phyloP scores from a whole-genome alignment of 2,797 vertebrate species.

The Mormyrus proboscirostris region DNA sequence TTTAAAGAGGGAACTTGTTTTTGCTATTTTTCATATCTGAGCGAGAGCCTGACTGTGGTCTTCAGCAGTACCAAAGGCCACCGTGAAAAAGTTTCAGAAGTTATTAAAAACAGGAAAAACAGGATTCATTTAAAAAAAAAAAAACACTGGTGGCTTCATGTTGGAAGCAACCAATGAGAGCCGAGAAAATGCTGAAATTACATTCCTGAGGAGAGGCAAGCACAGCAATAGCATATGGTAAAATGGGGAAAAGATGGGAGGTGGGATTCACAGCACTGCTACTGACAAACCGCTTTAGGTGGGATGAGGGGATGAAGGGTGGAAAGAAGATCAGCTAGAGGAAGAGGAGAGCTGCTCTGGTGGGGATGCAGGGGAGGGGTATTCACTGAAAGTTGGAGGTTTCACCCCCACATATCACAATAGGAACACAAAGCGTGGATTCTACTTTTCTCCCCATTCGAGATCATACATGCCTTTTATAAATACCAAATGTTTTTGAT shows the following conservation, averaged over 20 bases:
- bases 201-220: background rate
- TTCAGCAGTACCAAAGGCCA: background rate
- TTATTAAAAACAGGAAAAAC: background rate
- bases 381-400: background rate
- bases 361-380: background rate
- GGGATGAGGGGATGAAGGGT: conserved; percentile 36
- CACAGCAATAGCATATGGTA: background rate
- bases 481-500: background rate
- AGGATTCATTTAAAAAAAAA: background rate
- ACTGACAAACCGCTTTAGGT: conserved; percentile 7
- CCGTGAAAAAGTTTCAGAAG: background rate
- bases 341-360: background rate
- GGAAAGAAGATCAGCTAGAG: conserved; percentile 36
- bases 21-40: background rate
- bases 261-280: background rate
- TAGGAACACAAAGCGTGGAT: background rate
- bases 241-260: background rate
- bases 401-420: background rate
- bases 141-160: background rate
- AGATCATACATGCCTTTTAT: background rate
- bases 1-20: background rate
- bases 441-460: background rate
- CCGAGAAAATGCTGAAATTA: background rate
- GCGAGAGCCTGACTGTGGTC: background rate
- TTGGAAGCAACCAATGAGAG: background rate